These are phyloP conservation scores for Piliocolobus tephrosceles DNA, from an alignment of 2,113 vertebrate species.

Conservation along the genomic window DNA sequence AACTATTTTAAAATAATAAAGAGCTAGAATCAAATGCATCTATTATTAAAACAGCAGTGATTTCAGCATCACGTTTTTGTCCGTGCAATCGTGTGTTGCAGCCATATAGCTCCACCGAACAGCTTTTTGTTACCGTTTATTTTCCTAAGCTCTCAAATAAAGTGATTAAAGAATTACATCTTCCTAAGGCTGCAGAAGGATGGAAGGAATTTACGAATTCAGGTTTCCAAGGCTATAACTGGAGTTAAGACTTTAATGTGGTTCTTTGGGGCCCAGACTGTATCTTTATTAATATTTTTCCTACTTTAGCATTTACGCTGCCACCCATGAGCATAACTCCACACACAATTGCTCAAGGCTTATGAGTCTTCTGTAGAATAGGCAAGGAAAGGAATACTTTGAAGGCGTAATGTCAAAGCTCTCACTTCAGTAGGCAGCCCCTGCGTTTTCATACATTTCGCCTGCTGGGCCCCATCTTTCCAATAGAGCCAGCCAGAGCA, in stretches of 20 bases:
- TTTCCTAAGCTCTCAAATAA: background rate
- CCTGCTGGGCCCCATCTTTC: background rate
- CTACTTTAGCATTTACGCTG: background rate
- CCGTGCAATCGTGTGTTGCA: rapidly evolving
- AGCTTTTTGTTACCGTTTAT: background rate
- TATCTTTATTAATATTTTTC: background rate
- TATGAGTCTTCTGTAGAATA: background rate
- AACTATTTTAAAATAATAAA: background rate
- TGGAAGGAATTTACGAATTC: background rate
- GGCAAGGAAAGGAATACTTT: background rate
- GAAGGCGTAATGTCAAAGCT: background rate
- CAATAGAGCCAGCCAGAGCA: background rate
- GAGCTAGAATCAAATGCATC: background rate
- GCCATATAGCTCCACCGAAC: background rate
- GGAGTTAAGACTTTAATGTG: background rate
- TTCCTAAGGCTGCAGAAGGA: background rate
- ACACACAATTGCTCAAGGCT: background rate
- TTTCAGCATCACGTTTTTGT: background rate
- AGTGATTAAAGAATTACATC: background rate
- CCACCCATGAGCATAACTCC: background rate
- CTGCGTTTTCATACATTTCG: background rate
- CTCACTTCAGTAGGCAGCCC: background rate
- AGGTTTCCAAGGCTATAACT: background rate
- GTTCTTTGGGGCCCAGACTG: background rate
- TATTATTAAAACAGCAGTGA: background rate